Evolutionary conservation across 2,113 vertebrate genomes (phyloP), one percentile per base, ranked within the genome.

Genomic region (Nicator chloris): DNA sequence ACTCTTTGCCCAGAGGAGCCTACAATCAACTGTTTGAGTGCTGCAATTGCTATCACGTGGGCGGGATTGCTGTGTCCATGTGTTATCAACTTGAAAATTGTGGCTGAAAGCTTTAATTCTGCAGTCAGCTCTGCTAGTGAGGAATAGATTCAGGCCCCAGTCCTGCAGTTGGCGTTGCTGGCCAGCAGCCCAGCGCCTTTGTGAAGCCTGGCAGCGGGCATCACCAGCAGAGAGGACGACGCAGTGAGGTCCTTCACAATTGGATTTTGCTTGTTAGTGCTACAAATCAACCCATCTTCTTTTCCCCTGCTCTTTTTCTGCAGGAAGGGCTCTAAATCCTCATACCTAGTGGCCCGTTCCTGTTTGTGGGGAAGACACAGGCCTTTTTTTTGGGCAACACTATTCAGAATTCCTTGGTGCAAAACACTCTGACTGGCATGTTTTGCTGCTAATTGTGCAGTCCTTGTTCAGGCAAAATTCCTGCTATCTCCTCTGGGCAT

Each of bases 1-100:
- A 51, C 54, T 56, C 83, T 87, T 95, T 88, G 72, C 88, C 76
- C 61, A 63, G 49, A 92, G 60, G 44, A 92, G 68, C 82, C 57
- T 78, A 94, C 60, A 53, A 13, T 75, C 76, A 79, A 92, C 57
- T 18, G 71, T 68, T 60, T 72, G 56, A 85, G 83, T 60, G 54
- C 68, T 63, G 71, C 92, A 88, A 70, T 86, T 13, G 18, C 56
- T 81, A 11, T 96, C 94, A 94, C 42, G 15, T 90, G 90, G 71
- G 82, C 79, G 47, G 89, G 69, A 96, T 78, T 92, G 76, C 90
- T 92, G 56, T 78, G 82, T 86, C 82, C 71, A 39, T 94, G 87
- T 88, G 76, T 90, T 96, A 94, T 81, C 94, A 93, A 42, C 71
- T 96, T 93, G 95, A 90, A 96, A 96, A 94, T 86, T 93, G 87